Conservation (phyloP, 2,888 invertebrate species). For the Ormyrus labotus region DNA sequence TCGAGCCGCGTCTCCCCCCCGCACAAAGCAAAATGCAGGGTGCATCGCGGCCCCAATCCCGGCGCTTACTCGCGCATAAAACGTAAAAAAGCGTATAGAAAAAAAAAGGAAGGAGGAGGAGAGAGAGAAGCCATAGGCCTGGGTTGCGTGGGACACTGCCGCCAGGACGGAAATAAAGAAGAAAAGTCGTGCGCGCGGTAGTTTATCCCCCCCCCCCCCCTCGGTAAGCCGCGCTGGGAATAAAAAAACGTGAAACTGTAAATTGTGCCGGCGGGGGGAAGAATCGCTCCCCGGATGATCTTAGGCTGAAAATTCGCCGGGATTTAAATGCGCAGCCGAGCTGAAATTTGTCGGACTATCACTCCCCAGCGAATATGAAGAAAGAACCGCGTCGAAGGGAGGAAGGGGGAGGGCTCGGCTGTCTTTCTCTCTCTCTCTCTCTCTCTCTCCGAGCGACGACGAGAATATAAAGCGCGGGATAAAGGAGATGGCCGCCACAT, state of each 20-base stretch:
- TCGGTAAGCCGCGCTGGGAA: slow-evolving; percentile 71
- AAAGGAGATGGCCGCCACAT: slow-evolving; percentile 68
- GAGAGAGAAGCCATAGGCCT: slow-evolving; percentile 14
- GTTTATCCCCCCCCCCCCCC: slow-evolving; percentile 40
- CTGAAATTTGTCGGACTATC: slow-evolving; percentile 72
- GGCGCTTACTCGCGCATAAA: slow-evolving; percentile 36
- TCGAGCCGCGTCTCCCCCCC: no score
- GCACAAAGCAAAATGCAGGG: slow-evolving; percentile 16
- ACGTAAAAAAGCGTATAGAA: slow-evolving; percentile 21
- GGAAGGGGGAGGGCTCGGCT: slow-evolving; percentile 5
- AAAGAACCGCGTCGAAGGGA: slow-evolving; percentile 64
- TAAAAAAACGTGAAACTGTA: slow-evolving; percentile 75
- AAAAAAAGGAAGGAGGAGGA: slow-evolving; percentile 10
- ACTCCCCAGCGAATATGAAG: slow-evolving; percentile 74
- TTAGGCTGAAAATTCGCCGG: slow-evolving; percentile 44
- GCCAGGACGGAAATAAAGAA: neutral
- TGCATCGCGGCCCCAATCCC: slow-evolving; percentile 12
- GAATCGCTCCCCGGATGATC: slow-evolving; percentile 72
- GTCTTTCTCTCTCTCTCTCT: no score
- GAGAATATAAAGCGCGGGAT: slow-evolving; percentile 71
- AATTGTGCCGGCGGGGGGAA: slow-evolving; percentile 74
- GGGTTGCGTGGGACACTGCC: neutral
- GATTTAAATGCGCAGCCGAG: slow-evolving; percentile 6
- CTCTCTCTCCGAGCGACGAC: slow-evolving; percentile 54
- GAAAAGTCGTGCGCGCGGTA: slow-evolving; percentile 13